Base-by-base conservation (phyloP, 1,140 invertebrate species). In the Sinella curviseta region DNA sequence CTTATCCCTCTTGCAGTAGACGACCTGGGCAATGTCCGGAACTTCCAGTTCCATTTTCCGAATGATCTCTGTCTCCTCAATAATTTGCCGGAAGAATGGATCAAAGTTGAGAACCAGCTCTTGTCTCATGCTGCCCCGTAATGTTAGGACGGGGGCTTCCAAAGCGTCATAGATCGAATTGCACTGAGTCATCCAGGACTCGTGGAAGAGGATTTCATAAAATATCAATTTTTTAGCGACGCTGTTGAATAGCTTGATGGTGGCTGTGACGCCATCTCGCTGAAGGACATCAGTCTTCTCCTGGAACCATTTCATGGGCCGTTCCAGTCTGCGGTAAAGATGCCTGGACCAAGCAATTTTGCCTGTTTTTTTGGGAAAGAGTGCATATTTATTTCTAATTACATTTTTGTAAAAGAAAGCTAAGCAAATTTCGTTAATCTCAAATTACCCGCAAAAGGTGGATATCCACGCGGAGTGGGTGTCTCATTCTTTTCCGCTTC, bases 51-150 rank as follows among this genome's bases (percentile, higher is more conserved):
- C 88, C 35, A 93, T 88, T 84, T 92, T 92, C 83, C 90, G 90
- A 88, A 93, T 92, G 80, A 92, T 91, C 84, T 94, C 92, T 0
- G 92, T 89, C 86, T 94, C 93, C 78, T 90, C 86, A 74, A 93
- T 92, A 31, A 92, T 90, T 88, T 93, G 91, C 3, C 86, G 86
- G 76, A 94, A 91, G 54, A 90, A 92, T 0, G 90, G 86, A 86
- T 92, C 91, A 81, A 93, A 92, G 86, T 93, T 93, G 0, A 93
- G 86, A 8, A 88, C 85, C 55, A 90, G 90, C 80, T 89, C 82
- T 79, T 83, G 82, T 16, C 77, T 34, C 34, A 83, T 80, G 12
- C 24, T 80, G 24, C 82, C 82, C 1, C 82, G 78, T 2, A 83
- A 24, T 1, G 80, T 80, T 24, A 83, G 67, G 0, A 83, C 26